Evolutionary conservation across 2,888 invertebrate species (phyloP), one percentile per base, ranked within the genome.

Genomic region (Hypselothyrea guttata): DNA sequence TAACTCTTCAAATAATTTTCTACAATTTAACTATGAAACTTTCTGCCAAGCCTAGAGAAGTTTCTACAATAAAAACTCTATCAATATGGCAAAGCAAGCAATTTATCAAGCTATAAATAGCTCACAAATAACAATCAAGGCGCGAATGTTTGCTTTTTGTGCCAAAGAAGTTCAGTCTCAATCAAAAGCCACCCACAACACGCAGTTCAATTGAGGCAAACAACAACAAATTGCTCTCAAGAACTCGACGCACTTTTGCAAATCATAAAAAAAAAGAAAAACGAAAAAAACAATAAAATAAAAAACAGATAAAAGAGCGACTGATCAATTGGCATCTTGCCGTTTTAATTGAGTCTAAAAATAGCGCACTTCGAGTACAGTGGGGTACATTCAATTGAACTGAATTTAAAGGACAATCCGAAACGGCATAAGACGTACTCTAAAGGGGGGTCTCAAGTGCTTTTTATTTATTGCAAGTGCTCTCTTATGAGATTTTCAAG

Each of bases 331-430:
- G 77, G 60, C 62, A 52, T 71, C 64, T 57, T 31, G 41, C 37
- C 18, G 11, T 64, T 82, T 82, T 82, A 82, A 86, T 86, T 86
- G 85, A 52, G 41, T 78, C 81, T 86, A 81, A 75, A 86, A 82
- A 81, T 81, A 81, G 83, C 45, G n/a, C 16, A 47, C 42, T 46
- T 41, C 46, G 38, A 48, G 18, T 40, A 46, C 40, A 52, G 52
- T n/a, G n/a, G n/a, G n/a, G n/a, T n/a, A n/a, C n/a, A 52, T 41
- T 76, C 83, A 81, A 81, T 86, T 81, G 81, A 81, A 82, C 83
- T 84, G 63, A 86, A 86, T 85, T 75, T 67, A 61, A 54, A 55
- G 56, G 54, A 69, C 69, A 31, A 54, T 41, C 35, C 28, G 37
- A 35, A 46, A 13, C 27, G 42, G n/a, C 18, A 38, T 22, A 22